These are phyloP conservation scores for Rhinogobius similis DNA, from an alignment of 2,113 vertebrate species.

Conservation along the genomic window DNA sequence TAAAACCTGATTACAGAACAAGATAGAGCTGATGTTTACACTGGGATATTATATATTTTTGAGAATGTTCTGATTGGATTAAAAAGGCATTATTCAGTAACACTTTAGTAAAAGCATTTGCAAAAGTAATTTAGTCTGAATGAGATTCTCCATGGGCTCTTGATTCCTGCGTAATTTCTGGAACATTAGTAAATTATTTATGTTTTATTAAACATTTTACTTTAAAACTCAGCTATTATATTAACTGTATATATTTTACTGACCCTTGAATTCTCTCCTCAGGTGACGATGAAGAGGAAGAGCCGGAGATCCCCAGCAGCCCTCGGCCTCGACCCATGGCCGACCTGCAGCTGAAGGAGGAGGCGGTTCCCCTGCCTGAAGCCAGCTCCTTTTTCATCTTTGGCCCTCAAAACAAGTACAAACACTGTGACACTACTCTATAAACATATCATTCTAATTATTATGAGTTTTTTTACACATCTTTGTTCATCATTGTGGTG, in stretches of 20 bases:
- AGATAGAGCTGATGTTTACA: too few species aligned
- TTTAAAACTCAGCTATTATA: too few species aligned
- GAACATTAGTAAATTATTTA: too few species aligned
- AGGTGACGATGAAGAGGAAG: constrained; percentile 96
- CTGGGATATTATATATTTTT: neutral
- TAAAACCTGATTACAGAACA: neutral
- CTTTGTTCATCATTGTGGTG: neutral
- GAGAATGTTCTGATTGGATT: too few species aligned
- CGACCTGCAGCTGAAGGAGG: constrained; percentile 95
- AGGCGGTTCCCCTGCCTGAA: constrained; percentile 93
- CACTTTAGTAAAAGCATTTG: neutral
- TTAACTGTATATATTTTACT: neutral
- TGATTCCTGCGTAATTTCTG: too few species aligned
- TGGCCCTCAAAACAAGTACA: constrained; percentile 95
- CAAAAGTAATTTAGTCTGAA: too few species aligned
- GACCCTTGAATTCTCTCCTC: neutral
- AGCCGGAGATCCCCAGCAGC: constrained; percentile 92
- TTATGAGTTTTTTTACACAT: neutral
- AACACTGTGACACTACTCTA: neutral
- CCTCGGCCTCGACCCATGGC: constrained; percentile 93
- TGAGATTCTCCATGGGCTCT: too few species aligned
- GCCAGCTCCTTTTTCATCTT: constrained; percentile 98
- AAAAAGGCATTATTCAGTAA: neutral
- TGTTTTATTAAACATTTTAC: too few species aligned
- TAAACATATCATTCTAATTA: neutral